These are phyloP conservation scores for Eulemur albifrons DNA, from an alignment of 2,797 vertebrate species.

Conservation along the genomic window DNA sequence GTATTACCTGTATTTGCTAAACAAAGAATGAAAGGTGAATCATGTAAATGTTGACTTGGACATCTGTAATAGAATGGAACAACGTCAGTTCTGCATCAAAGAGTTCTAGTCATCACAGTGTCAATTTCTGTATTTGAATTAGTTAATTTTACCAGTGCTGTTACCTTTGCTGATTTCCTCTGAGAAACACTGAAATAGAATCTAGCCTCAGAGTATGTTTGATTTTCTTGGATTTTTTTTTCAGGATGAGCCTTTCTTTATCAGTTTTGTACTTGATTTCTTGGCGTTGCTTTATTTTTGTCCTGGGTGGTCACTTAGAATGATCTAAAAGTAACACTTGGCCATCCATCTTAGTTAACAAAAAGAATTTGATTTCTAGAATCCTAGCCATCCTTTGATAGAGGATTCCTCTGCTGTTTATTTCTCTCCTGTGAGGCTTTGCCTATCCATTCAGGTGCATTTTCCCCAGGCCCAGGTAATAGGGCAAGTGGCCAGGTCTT, in stretches of 20 bases:
- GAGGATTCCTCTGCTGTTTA: not conserved
- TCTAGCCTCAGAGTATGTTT: not conserved
- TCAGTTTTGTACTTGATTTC: slow-evolving; percentile 10
- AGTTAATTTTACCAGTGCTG: not conserved
- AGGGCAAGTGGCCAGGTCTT: not conserved
- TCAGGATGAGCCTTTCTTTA: not conserved
- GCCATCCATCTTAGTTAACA: not conserved
- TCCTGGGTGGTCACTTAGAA: not conserved
- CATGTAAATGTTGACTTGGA: not conserved
- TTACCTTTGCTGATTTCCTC: not conserved
- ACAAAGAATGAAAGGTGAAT: slow-evolving; percentile 4
- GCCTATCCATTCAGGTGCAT: not conserved
- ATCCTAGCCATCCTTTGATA: not conserved
- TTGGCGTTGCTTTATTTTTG: not conserved
- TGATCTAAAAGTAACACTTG: not conserved
- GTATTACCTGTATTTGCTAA: not conserved
- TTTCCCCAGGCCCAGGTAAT: not conserved
- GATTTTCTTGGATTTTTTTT: not conserved
- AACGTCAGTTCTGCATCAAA: not conserved
- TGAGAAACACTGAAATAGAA: not conserved
- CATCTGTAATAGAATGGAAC: not conserved
- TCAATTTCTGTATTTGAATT: not conserved
- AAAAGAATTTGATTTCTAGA: not conserved
- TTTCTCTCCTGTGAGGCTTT: not conserved
- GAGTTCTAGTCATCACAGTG: not conserved